Base-by-base conservation (phyloP, 2,113 vertebrate genomes). In the Pleuronectes platessa region DNA sequence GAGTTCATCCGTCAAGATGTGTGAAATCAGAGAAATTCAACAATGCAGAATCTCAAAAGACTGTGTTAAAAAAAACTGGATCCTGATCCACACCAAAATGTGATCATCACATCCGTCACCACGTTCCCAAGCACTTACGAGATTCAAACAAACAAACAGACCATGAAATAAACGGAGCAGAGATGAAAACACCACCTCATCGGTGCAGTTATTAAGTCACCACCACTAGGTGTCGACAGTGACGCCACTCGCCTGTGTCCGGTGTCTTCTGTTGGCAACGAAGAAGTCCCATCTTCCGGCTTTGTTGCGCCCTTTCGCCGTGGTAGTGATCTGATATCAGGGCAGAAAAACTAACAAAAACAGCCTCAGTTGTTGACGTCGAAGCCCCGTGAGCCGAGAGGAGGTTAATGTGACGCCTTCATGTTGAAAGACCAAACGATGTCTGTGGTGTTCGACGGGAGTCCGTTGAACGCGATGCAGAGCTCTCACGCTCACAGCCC, bases 381-480 rank as follows among this genome's bases (percentile, higher is more conserved):
- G 47, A 77, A 51, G 74, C 37, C n/a, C 9, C 20, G 0, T 2
- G 0, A 20, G 23, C 11, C 18, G 20, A 23, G 68, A 15, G 64
- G 45, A 53, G 47, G 23, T 92, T 71, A 6, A 93, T 92, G 89
- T 40, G 42, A 87, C 62, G 72, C 45, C 74, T 71, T n/a, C 0
- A 83, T 76, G 82, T 63, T 82, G 49, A 75, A 85, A 55, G 76
- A 88, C 24, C 83, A 61, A 92, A 82, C 72, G 31, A 95, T 94
- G 94, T 94, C 92, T 73, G 91, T 92, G 82, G 88, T 93, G 75
- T 94, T 94, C 86, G 93, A 94, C 76, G 93, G 93, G 69, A 93
- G 81, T 70, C 81, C 88, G 42, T 76, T 93, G 81, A 91, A 92
- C 83, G 90, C 90, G 90, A 93, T 94, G 89, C 94, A 92, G 93